Base-by-base conservation (phyloP, 2,797 vertebrate species). In the Alcedo quadribrachys region DNA sequence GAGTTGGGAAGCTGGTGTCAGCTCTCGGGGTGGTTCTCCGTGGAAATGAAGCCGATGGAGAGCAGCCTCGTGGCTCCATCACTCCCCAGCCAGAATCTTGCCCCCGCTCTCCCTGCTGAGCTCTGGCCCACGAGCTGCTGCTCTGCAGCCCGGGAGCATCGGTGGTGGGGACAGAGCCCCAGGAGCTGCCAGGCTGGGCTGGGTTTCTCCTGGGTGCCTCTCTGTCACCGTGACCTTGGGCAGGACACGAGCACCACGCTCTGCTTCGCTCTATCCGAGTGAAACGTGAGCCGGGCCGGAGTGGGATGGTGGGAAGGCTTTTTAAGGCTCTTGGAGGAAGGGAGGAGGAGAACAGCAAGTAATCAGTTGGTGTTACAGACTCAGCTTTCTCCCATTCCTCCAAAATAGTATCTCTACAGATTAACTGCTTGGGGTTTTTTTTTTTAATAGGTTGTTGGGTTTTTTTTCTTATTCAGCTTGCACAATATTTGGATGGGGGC, bases 171-270 rank as follows among this genome's bases (percentile, higher is more conserved):
- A 7, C 63, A n/a, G 76, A 63, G 63, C 35, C 22, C 85, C 9
- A 30, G 87, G 53, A 2, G 5, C 21, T 9, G 2, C 18, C 11
- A 2, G 25, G 46, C 48, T 40, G 48, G 46, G 37, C 69, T 92
- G 8, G 46, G 46, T 69, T 91, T 5, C 18, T 63, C 35, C 67
- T 32, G 2, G 30, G 62, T 12, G 8, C 11, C 9, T 24, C 7
- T 21, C 30, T 35, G 85, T 51, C 63, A 4, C 84, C 1, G 6
- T 94, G 92, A 94, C 95, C 95, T 94, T 94, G 95, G 82, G 82
- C 85, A 71, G 85, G 87, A 42, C 81, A 2, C 0, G 8, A 30
- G 55, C 95, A 17, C 92, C 42, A 0, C 6, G 4, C 65, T 93
- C 3, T 1, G 16, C 71, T 40, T 9, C 1, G 35, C 30, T 43